Evolutionary conservation across 2,797 vertebrate genomes (phyloP).

Genomic region (Trachops cirrhosus): DNA sequence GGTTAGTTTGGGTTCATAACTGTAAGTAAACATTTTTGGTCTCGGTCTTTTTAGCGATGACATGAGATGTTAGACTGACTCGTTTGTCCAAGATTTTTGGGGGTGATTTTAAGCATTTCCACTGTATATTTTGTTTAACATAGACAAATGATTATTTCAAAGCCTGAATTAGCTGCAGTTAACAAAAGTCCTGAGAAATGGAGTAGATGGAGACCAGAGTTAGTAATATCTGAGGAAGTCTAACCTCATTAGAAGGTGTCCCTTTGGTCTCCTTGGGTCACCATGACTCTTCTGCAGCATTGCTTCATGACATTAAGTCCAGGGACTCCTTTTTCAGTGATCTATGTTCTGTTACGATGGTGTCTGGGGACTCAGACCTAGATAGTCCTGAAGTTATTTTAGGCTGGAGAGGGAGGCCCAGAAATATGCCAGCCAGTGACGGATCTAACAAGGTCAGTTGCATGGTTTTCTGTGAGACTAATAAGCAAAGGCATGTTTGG

Average conservation of each 20-base stretch:
- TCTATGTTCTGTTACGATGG: neutral
- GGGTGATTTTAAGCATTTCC: neutral
- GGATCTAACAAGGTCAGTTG: conserved; percentile 11
- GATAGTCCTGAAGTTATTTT: conserved; percentile 25
- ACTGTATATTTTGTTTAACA: neutral
- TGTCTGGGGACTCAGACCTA: neutral
- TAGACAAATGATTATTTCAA: conserved; percentile 9
- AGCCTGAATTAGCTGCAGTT: neutral
- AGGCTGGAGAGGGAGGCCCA: neutral
- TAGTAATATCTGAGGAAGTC: neutral
- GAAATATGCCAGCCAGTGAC: conserved; percentile 14
- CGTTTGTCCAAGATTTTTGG: neutral
- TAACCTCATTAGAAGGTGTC: neutral
- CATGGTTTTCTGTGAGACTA: neutral
- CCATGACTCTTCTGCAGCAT: neutral
- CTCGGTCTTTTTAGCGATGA: neutral
- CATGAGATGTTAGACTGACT: neutral
- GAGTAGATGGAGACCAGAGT: neutral
- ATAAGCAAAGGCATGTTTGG: conserved; percentile 14
- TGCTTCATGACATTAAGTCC: neutral
- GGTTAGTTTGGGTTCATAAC: neutral
- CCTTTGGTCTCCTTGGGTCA: neutral
- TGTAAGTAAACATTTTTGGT: neutral
- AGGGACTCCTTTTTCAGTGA: neutral
- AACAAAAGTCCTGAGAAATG: neutral